These are phyloP conservation scores for Ispidina picta DNA, from an alignment of 2,797 vertebrate genomes.

Conservation along the genomic window DNA sequence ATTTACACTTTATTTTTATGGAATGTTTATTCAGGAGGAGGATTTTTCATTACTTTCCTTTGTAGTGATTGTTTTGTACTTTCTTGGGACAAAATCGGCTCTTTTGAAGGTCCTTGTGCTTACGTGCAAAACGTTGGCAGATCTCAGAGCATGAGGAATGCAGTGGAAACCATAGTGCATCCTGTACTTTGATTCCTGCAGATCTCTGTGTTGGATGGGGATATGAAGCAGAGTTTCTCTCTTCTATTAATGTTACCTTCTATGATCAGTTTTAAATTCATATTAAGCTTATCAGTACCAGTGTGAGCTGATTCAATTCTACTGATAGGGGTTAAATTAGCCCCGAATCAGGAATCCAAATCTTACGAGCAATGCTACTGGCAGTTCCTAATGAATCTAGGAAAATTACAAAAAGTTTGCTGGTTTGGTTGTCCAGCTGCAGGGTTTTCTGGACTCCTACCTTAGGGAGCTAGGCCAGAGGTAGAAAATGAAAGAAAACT, in stretches of 20 bases:
- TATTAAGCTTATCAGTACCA: not conserved
- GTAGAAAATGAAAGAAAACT: not conserved
- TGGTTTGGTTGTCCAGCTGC: not conserved
- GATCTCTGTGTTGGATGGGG: not conserved
- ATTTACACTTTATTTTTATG: slow-evolving; percentile 68
- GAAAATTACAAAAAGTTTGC: not conserved
- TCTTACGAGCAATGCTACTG: rapidly evolving
- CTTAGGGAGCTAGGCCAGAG: not conserved
- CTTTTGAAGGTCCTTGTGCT: slow-evolving; percentile 74
- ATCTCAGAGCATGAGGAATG: slow-evolving; percentile 64
- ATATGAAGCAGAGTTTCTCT: not conserved
- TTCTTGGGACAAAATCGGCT: slow-evolving; percentile 69
- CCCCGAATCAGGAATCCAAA: not conserved
- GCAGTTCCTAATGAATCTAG: not conserved
- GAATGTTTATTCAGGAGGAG: slow-evolving; percentile 72
- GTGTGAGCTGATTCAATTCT: not conserved
- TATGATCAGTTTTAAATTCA: rapidly evolving
- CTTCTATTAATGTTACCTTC: not conserved
- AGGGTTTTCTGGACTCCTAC: not conserved
- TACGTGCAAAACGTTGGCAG: slow-evolving; percentile 72
- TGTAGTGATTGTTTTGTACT: slow-evolving; percentile 73
- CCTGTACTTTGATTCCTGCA: slow-evolving; percentile 75
- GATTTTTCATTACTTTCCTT: slow-evolving; percentile 72
- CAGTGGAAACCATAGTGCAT: slow-evolving; percentile 61
- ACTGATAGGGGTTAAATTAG: not conserved